Conservation (phyloP, 2,797 vertebrate species). For the Pseudochirops corinnae region DNA sequence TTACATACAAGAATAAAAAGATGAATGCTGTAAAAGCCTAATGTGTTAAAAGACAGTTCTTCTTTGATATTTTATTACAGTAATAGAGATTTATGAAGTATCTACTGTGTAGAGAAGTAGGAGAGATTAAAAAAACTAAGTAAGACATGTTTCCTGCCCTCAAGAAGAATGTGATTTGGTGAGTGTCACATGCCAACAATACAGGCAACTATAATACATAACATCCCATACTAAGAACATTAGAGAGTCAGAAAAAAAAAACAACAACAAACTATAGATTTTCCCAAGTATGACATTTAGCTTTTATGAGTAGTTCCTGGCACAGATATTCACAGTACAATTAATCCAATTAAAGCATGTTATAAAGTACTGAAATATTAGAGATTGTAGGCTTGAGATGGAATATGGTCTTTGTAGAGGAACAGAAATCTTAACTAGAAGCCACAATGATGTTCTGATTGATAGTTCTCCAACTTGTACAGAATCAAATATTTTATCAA, state of each 20-base stretch:
- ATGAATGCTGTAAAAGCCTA: not conserved
- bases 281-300: not conserved
- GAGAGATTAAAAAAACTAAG: slow-evolving; percentile 4
- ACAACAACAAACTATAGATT: too few species aligned
- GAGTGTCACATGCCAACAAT: not conserved
- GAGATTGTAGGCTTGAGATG: not conserved
- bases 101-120: slow-evolving; percentile 28
- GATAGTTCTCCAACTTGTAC: not conserved
- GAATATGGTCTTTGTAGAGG: not conserved
- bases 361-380: too few species aligned
- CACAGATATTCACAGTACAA: not conserved
- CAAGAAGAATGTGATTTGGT: slow-evolving; percentile 29
- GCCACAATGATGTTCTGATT: not conserved
- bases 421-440: not conserved
- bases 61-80: not conserved
- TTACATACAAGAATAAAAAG: not conserved
- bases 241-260: not conserved
- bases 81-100: slow-evolving; percentile 7
- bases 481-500: not conserved
- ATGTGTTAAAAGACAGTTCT: not conserved
- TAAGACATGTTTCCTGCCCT: not conserved
- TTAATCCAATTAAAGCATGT: not conserved
- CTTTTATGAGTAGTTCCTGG: not conserved
- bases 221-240: not conserved
- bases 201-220: not conserved